Evolutionary conservation across 2,797 vertebrate species (phyloP), one percentile per base, ranked within the genome.

Genomic region (Sebastiscus tertius): DNA sequence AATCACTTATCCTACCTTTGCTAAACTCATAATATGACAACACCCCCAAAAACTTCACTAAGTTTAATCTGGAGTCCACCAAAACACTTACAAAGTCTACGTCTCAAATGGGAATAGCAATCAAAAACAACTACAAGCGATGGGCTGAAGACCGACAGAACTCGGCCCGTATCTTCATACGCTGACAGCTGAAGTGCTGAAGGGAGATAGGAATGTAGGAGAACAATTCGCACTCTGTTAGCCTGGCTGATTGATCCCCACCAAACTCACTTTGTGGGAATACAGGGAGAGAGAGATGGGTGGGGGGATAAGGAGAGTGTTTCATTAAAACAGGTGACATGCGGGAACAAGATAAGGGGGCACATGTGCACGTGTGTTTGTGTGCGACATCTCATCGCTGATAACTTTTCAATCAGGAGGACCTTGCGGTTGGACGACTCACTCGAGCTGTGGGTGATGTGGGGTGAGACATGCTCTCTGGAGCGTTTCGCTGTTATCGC

Each of bases 261-360:
- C 72, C 88, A 89, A 91, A 86, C 79, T 93, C 81, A 87, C 86
- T 92, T 81, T 81, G 88, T 67, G 82, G 85, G 75, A 89, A 85
- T 83, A 79, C 60, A 73, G 64, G 65, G 61, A 83, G 46, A 71
- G 72, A 54, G 77, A 82, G 82, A 90, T 89, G 39, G 39, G 80
- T 82, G 75, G 71, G 73, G 74, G 86, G 92, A 91, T 92, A 92
- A 93, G 84, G 82, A 70, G 81, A 89, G 83, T 79, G 83, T 94
- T 95, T 94, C 92, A 93, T 95, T 94, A 92, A 93, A 95, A 89
- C 87, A 90, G 92, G 91, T 90, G 91, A 92, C 91, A 92, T 75
- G 73, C 65, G 63, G 75, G 84, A 89, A 91, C 91, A 93, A 93
- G 93, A 94, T 94, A 94, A 92, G 92, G 84, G 84, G 36, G 52